A percentile compares a stretch with the other conserved stretches of the same genome.
These are phyloP conservation scores for Catharus ustulatus DNA, from an alignment of 2,797 vertebrate genomes.

Conservation along the genomic window DNA sequence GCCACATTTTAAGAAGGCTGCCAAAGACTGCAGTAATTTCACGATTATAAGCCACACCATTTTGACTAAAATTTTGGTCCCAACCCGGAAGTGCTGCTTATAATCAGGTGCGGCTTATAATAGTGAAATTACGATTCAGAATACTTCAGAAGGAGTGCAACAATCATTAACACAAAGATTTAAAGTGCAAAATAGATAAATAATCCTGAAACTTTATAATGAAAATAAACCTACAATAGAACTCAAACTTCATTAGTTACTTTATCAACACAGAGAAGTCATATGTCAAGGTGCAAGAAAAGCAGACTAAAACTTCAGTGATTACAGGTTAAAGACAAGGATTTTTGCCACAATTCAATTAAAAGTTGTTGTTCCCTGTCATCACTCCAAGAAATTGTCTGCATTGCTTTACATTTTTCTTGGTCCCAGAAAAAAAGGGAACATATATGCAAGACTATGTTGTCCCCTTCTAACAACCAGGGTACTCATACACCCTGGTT, in stretches of 20 bases:
- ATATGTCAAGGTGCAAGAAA: background rate
- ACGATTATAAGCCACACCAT: too few species aligned
- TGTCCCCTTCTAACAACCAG: background rate
- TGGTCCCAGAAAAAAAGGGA: background rate
- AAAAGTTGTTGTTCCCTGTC: background rate
- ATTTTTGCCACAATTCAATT: background rate
- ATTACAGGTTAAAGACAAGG: background rate
- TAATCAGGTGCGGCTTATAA: too few species aligned
- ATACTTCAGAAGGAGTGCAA: background rate
- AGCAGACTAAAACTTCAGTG: background rate
- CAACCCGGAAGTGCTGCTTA: too few species aligned
- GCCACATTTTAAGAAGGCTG: background rate
- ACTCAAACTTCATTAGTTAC: background rate
- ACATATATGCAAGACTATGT: background rate
- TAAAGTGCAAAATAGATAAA: background rate
- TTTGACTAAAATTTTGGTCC: too few species aligned
- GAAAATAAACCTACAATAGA: background rate
- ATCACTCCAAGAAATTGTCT: background rate
- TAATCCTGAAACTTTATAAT: background rate
- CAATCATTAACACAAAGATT: background rate
- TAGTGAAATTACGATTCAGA: too few species aligned
- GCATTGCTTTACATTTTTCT: background rate
- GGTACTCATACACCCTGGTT: background rate
- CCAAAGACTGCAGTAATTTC: background rate
- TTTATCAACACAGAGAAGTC: background rate